Evolutionary conservation across 2,888 invertebrate genomes (phyloP), one percentile per base, ranked within the genome.

Genomic region (Plagiodera versicolora): DNA sequence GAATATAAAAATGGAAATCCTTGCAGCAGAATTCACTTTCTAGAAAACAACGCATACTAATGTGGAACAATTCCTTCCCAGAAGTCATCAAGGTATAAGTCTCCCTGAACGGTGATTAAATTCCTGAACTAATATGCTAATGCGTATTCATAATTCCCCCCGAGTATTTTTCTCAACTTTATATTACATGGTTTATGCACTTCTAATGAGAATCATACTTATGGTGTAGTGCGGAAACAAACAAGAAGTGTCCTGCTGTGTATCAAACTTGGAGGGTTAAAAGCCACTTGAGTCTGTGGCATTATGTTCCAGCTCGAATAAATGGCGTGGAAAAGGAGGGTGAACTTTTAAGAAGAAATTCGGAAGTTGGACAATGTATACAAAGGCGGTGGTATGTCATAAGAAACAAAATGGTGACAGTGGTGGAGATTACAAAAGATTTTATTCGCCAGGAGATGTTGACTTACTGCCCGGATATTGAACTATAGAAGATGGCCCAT

Each of bases 281-380:
- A 58, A 62, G 61, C 61, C 61, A 62, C 51, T 47, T 46, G 58
- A 58, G 58, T 63, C 35, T 44, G 32, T 54, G 60, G 60, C 57
- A 60, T 63, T 63, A 63, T 57, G 60, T 63, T 63, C 47, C 59
- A 50, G 53, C 62, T 58, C 14, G 60, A 59, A 61, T 64, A 66
- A 66, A 66, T 64, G 59, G 62, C 58, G 53, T 39, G 20, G 39
- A 52, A 52, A 60, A 56, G 53, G 56, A 60, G 57, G 61, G 61
- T 47, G 54, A 52, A 67, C 60, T 63, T 61, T 58, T 45, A 60
- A 52, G 57, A 64, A 61, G 63, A 66, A 65, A 65, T 67, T 67
- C 58, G 60, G 63, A 63, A 61, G 64, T 61, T 60, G 30, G 35
- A 39, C 52, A 52, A 52, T 51, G 39, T 52, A 52, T 57, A 56